Evolutionary conservation across 1,140 invertebrate genomes (phyloP).

Genomic region (Helicoverpa armigera): DNA sequence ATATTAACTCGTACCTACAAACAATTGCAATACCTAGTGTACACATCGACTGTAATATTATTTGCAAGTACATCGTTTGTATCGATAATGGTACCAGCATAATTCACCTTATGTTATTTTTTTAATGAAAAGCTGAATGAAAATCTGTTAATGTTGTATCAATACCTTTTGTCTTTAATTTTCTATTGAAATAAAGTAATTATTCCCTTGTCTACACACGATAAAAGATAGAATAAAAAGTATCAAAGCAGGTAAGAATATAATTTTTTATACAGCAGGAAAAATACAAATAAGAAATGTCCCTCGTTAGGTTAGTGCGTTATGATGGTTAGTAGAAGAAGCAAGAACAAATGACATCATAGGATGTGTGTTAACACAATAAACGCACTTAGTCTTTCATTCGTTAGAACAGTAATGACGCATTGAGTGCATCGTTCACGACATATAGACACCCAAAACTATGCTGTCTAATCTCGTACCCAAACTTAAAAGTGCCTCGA

Average conservation of each 20-base stretch:
- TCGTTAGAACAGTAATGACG: conserved; percentile 29
- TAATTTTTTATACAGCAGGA: neutral
- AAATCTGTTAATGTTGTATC: neutral
- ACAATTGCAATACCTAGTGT: neutral
- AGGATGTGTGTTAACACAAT: conserved; percentile 34
- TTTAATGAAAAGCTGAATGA: neutral
- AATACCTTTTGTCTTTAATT: neutral
- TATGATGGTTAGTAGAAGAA: conserved; percentile 23
- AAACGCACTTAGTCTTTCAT: conserved; percentile 24
- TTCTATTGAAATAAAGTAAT: neutral
- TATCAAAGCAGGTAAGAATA: neutral
- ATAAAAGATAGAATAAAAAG: neutral
- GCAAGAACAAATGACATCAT: conserved; percentile 13
- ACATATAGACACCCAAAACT: conserved; percentile 58
- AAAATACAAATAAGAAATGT: neutral
- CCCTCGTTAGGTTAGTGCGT: neutral
- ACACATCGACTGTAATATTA: neutral
- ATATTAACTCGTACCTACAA: neutral
- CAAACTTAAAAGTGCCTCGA: conserved; percentile 73
- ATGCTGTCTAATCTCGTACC: conserved; percentile 75
- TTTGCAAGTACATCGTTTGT: neutral
- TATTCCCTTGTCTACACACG: no score
- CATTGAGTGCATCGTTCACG: conserved; percentile 9
- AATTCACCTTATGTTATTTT: neutral
- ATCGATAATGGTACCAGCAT: neutral